A percentile compares a stretch with the other conserved stretches of the same genome.
These are phyloP conservation scores for Ceratosolen solmsi DNA, from an alignment of 1,140 invertebrate species.

Conservation along the genomic window DNA sequence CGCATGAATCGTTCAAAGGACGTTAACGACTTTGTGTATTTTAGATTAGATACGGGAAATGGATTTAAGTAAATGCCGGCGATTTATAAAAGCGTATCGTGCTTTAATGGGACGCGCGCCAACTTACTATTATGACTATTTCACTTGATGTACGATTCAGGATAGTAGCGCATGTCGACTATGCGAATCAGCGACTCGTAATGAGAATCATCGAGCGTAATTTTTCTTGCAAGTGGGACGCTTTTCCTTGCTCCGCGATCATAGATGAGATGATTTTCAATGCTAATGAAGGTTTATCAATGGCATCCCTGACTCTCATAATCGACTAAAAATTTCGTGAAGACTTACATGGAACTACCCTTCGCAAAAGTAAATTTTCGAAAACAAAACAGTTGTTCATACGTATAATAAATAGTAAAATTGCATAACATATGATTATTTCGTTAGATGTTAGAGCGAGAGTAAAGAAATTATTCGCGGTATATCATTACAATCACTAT, in stretches of 20 bases:
- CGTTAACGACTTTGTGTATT: background rate
- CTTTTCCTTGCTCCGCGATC: background rate
- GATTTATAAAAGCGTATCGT: slow-evolving; percentile 48
- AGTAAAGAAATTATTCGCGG: no score
- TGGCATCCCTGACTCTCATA: no score
- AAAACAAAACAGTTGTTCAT: no score
- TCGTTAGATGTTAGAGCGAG: no score
- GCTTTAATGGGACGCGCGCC: slow-evolving; percentile 25
- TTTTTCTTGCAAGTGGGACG: slow-evolving; percentile 27
- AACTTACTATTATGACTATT: slow-evolving; percentile 23
- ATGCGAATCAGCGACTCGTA: background rate
- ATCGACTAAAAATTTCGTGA: no score
- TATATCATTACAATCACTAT: no score
- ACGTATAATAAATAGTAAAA: no score
- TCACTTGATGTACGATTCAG: slow-evolving; percentile 7
- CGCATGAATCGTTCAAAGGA: background rate
- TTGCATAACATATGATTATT: no score
- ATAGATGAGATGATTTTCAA: background rate
- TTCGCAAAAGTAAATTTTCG: no score
- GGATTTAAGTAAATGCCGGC: background rate
- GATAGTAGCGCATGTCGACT: slow-evolving; percentile 7
- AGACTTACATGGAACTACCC: no score
- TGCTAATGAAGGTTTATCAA: no score
- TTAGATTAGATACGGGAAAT: background rate
- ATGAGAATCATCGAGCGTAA: background rate